A percentile compares a stretch with the other conserved stretches of the same genome.
Conservation (phyloP, 2,113 vertebrate species). For the Engystomops pustulosus region DNA sequence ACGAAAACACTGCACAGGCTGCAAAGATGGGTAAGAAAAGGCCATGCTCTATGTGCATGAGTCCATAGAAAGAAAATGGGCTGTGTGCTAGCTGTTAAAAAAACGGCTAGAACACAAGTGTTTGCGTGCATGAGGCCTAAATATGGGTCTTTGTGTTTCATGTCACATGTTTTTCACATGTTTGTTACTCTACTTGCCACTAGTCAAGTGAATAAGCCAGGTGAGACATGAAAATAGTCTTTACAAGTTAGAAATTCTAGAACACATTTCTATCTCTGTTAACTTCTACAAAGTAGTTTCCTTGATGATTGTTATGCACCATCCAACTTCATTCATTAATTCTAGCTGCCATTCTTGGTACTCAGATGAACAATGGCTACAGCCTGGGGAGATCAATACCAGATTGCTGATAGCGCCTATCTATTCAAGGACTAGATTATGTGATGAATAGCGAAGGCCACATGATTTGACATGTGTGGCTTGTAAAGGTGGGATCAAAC, state of each 20-base stretch:
- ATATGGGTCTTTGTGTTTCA: too few relatives aligned
- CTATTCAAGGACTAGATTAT: slow-evolving; percentile 95
- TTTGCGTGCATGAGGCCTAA: too few relatives aligned
- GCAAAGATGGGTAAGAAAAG: too few relatives aligned
- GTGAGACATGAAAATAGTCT: too few relatives aligned
- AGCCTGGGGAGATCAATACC: slow-evolving; percentile 92
- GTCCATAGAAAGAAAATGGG: too few relatives aligned
- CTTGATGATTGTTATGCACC: slow-evolving; percentile 80
- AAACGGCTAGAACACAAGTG: too few relatives aligned
- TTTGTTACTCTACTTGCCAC: too few relatives aligned
- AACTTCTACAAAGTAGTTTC: slow-evolving; percentile 71
- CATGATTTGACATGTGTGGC: slow-evolving; percentile 84
- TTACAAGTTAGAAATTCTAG: not conserved
- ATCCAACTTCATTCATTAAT: slow-evolving; percentile 90
- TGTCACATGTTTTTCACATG: too few relatives aligned
- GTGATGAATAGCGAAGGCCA: slow-evolving; percentile 96
- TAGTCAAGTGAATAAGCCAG: too few relatives aligned
- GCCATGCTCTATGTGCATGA: too few relatives aligned
- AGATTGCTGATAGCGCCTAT: slow-evolving; percentile 98
- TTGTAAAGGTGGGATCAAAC: slow-evolving; percentile 77
- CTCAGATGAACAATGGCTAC: slow-evolving; percentile 95
- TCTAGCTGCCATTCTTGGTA: slow-evolving; percentile 88
- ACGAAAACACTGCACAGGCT: too few relatives aligned
- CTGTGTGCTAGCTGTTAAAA: too few relatives aligned
- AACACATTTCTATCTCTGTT: not conserved